phyloP scores from a whole-genome alignment of 1,140 invertebrate species.

The Drosophila sproati region DNA sequence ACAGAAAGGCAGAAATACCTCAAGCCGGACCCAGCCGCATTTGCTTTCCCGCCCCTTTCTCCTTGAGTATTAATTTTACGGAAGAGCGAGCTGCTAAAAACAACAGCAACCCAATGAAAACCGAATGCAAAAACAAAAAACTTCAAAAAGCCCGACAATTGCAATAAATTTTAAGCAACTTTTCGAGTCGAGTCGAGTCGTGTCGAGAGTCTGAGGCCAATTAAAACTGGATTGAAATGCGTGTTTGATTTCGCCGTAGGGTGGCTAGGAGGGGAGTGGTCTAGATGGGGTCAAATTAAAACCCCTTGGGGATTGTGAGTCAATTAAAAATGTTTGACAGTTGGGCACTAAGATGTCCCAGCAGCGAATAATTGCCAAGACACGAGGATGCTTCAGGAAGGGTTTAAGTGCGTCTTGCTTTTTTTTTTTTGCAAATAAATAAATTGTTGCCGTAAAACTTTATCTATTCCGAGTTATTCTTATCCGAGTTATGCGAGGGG shows the following conservation, averaged over 20 bases:
- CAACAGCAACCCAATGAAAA: conserved; percentile 21
- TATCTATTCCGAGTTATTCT: conserved; percentile 42
- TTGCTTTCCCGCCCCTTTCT: not conserved
- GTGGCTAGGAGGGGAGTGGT: not conserved
- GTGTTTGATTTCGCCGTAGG: conserved; percentile 54
- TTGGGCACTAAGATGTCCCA: conserved; percentile 29
- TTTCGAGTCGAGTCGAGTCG: conserved; percentile 3
- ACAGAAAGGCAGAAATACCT: conserved; percentile 38
- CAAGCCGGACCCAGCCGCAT: conserved; percentile 14
- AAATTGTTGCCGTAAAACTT: conserved; percentile 72
- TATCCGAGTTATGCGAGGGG: not conserved
- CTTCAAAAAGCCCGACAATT: conserved; percentile 37
- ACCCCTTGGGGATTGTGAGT: conserved; percentile 60
- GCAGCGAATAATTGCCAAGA: conserved; percentile 36
- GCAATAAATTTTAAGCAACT: conserved; percentile 57
- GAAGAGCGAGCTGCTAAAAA: conserved; percentile 45
- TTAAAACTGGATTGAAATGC: conserved; percentile 75
- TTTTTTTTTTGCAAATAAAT: conserved; percentile 68
- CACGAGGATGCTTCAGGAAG: conserved; percentile 34
- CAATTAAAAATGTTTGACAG: conserved; percentile 79
- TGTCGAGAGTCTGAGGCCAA: conserved; percentile 49
- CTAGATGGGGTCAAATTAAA: not conserved
- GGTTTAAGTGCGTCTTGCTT: conserved; percentile 58
- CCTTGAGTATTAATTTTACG: conserved; percentile 64
- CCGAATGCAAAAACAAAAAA: conserved; percentile 30